Evolutionary conservation across 2,888 invertebrate species (phyloP).

Genomic region (Sinhomidia bicolor): DNA sequence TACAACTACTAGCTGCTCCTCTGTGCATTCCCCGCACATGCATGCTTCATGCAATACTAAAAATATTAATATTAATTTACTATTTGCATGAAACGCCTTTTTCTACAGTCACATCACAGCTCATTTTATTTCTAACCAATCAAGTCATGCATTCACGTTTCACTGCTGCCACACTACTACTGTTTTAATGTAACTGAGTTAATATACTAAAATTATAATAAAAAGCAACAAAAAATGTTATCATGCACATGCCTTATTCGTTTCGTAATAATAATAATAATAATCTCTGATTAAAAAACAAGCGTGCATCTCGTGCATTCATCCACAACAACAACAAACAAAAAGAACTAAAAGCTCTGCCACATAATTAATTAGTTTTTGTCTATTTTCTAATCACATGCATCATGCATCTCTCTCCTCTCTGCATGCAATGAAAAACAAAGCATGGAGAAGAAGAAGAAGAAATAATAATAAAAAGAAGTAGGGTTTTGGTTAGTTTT

Average conservation of each 20-base stretch:
- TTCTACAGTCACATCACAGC: neutral
- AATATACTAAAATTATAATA: neutral
- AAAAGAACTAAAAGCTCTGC: constrained; percentile 34
- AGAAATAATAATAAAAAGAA: too few species aligned
- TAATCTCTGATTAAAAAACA: constrained; percentile 16
- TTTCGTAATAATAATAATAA: neutral
- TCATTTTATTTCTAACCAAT: neutral
- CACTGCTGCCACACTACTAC: neutral
- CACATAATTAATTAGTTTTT: constrained; percentile 3
- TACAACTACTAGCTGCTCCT: neutral
- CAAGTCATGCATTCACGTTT: constrained; percentile 16
- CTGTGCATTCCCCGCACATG: neutral
- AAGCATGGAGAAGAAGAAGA: constrained; percentile 34
- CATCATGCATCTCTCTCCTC: neutral
- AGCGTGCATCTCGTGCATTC: constrained; percentile 35
- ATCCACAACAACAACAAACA: neutral
- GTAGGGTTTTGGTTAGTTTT: constrained; percentile 23
- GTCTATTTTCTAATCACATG: constrained; percentile 25
- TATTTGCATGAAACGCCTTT: neutral
- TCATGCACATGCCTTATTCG: constrained; percentile 22
- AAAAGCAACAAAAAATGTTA: constrained; percentile 34
- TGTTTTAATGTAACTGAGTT: neutral
- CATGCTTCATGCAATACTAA: neutral
- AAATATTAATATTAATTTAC: neutral
- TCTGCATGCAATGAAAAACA: neutral